A percentile compares a stretch with the other conserved stretches of the same genome.
Conservation (phyloP, 2,113 vertebrate genomes). For the human (Homo sapiens) region DNA sequence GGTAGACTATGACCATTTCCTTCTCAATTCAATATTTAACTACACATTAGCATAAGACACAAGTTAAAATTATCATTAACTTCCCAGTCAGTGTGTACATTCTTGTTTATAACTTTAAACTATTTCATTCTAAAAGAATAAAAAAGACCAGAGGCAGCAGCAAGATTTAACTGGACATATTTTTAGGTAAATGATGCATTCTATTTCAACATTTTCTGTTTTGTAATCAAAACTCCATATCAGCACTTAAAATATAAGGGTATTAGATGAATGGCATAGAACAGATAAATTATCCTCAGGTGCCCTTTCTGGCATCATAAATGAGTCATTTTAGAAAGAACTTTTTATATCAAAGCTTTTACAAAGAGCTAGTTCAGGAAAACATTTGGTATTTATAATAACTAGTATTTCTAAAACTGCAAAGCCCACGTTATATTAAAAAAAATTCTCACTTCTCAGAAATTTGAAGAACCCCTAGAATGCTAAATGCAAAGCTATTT, state of each 20-base stretch:
- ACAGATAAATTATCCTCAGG: slow-evolving; percentile 38
- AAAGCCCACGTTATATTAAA: slow-evolving; percentile 31
- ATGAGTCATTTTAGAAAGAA: slow-evolving; percentile 48
- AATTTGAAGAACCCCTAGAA: not conserved
- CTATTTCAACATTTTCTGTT: slow-evolving; percentile 54
- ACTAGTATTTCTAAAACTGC: slow-evolving; percentile 56
- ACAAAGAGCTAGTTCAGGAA: slow-evolving; percentile 40
- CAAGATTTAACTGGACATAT: not conserved
- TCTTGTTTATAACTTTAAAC: slow-evolving; percentile 48
- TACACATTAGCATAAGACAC: not conserved
- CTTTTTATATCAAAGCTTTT: slow-evolving; percentile 53
- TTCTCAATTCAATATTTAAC: slow-evolving; percentile 45
- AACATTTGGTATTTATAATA: slow-evolving; percentile 60
- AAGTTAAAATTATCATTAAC: slow-evolving; percentile 51
- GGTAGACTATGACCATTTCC: not conserved
- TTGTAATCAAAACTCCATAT: slow-evolving; percentile 37
- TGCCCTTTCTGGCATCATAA: slow-evolving; percentile 42
- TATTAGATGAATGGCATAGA: slow-evolving; percentile 3
- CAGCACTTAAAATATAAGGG: slow-evolving; percentile 36
- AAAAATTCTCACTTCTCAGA: slow-evolving; percentile 11
- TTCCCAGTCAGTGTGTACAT: not conserved
- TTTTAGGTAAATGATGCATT: slow-evolving; percentile 60
- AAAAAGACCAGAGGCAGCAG: slow-evolving; percentile 14
- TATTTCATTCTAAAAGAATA: slow-evolving; percentile 33
- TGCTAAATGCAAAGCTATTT: slow-evolving; percentile 35